Evolutionary conservation across 2,888 invertebrate species (phyloP).

Genomic region (Troides helena): DNA sequence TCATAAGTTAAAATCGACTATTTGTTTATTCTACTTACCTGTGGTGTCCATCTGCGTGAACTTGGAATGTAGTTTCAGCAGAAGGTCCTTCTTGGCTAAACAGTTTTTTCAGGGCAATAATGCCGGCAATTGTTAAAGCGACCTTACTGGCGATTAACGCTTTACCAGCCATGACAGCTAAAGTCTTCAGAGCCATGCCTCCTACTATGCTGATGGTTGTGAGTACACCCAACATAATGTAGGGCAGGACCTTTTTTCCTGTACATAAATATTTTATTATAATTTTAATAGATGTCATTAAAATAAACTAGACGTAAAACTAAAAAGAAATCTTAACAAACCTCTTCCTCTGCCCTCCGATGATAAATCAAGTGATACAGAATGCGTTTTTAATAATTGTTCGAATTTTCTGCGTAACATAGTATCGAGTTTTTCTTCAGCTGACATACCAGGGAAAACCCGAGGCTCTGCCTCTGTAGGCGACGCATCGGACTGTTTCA

Average conservation of each 20-base stretch:
- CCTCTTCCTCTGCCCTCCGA: conserved; percentile 77
- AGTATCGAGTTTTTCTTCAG: conserved; percentile 78
- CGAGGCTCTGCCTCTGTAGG: conserved; percentile 79
- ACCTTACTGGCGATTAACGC: conserved; percentile 87
- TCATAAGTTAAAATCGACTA: not conserved
- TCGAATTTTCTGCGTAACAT: conserved; percentile 77
- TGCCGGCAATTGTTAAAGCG: conserved; percentile 85
- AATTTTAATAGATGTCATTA: not conserved
- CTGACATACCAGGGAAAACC: conserved; percentile 76
- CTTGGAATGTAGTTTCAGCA: conserved; percentile 84
- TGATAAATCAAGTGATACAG: conserved; percentile 82
- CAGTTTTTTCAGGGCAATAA: conserved; percentile 86
- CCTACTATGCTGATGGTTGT: conserved; percentile 85
- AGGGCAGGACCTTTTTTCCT: conserved; percentile 80
- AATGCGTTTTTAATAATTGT: conserved; percentile 83
- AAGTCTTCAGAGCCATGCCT: conserved; percentile 84
- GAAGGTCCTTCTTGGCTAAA: conserved; percentile 83
- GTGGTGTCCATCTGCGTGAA: conserved; percentile 84
- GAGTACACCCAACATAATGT: conserved; percentile 81
- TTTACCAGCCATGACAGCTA: conserved; percentile 86
- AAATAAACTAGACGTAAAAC: not conserved
- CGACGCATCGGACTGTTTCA: conserved; percentile 79
- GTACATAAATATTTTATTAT: conserved; percentile 29
- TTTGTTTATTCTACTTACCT: conserved; percentile 57
- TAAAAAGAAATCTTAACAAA: conserved; percentile 38